These are phyloP conservation scores for Abscondita cerata DNA, from an alignment of 2,888 invertebrate genomes.

Conservation along the genomic window DNA sequence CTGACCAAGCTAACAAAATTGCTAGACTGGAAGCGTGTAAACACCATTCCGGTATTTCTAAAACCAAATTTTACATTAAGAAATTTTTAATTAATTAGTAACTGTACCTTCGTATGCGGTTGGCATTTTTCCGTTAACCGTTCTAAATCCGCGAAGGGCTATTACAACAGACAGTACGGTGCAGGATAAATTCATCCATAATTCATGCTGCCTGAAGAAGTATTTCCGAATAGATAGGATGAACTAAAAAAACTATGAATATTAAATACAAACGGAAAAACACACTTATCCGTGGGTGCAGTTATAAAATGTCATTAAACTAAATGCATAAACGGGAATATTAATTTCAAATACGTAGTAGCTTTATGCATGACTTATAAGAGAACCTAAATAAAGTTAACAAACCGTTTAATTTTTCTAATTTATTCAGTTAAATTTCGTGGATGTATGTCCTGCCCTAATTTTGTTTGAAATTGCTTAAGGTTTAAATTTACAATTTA, in stretches of 20 bases:
- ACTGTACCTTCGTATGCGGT: not conserved
- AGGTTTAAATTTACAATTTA: too few relatives aligned
- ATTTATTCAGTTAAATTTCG: too few relatives aligned
- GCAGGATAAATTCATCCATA: constrained; percentile 56
- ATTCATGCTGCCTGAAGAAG: constrained; percentile 55
- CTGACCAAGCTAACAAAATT: constrained; percentile 62
- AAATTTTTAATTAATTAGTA: not conserved
- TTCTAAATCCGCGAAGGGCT: constrained; percentile 9
- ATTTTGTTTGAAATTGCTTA: too few relatives aligned
- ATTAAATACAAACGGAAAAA: too few relatives aligned
- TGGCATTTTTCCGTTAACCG: not conserved
- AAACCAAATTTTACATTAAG: constrained; percentile 17
- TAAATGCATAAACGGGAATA: too few relatives aligned
- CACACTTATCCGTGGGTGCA: too few relatives aligned
- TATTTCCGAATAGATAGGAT: constrained; percentile 40
- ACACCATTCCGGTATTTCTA: constrained; percentile 51
- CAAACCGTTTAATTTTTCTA: too few relatives aligned
- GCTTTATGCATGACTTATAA: too few relatives aligned
- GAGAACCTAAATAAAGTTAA: too few relatives aligned
- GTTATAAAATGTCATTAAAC: too few relatives aligned
- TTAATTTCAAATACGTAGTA: too few relatives aligned
- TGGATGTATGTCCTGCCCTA: too few relatives aligned
- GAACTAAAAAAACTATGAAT: not conserved
- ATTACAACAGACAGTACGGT: constrained; percentile 40
- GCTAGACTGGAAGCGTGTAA: constrained; percentile 58